Evolutionary conservation across 1,140 invertebrate genomes (phyloP).

Genomic region (Bombus huntii): DNA sequence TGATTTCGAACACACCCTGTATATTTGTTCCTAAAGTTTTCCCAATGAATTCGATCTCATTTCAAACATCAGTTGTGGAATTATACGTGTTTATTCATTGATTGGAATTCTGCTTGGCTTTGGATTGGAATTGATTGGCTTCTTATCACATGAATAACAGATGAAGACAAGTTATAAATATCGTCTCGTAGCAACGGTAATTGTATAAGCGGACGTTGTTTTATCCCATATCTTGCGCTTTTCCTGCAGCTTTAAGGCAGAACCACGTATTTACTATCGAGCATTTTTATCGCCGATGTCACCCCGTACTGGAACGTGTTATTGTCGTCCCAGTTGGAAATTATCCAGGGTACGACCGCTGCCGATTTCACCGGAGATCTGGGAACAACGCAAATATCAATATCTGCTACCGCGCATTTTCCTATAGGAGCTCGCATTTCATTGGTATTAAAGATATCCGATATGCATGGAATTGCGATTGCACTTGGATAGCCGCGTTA

Average conservation of each 20-base stretch:
- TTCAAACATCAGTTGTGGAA: too few species aligned
- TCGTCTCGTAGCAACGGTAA: not conserved
- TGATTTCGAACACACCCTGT: too few species aligned
- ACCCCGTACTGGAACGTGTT: constrained; percentile 40
- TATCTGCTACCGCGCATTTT: constrained; percentile 13
- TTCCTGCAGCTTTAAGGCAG: not conserved
- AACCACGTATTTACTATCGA: constrained; percentile 48
- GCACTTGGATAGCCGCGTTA: not conserved
- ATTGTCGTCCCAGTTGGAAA: constrained; percentile 66
- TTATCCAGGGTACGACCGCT: constrained; percentile 57
- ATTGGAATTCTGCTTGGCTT: too few species aligned
- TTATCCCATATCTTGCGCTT: not conserved
- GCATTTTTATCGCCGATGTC: constrained; percentile 47
- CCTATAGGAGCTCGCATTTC: not conserved
- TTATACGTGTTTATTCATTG: too few species aligned
- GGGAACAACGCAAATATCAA: constrained; percentile 50
- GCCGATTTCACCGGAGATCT: constrained; percentile 43
- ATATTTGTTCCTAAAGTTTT: too few species aligned
- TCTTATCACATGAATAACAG: too few species aligned
- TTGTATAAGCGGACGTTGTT: not conserved
- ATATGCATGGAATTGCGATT: not conserved
- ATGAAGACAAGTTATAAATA: not conserved
- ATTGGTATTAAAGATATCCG: not conserved
- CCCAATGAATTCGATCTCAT: too few species aligned
- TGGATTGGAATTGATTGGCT: too few species aligned